phyloP scores from a whole-genome alignment of 35 echinoderm and acorn worm species.

The Heliocidaris erythrogramma region DNA sequence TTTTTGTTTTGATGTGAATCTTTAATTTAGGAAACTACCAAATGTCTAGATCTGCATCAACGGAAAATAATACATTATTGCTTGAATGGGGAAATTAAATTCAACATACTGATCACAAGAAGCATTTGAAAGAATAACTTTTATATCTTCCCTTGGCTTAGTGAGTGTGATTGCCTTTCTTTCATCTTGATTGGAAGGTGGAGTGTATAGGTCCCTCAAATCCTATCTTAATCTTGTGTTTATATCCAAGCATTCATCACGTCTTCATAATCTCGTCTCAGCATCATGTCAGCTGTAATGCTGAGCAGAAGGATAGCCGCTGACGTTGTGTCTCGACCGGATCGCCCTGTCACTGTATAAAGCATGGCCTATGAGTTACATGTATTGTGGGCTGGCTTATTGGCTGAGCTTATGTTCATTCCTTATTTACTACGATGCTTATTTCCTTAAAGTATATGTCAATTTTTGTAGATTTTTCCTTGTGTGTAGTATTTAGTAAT shows the following conservation, averaged over 20 bases:
- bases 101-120: not conserved
- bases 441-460: not conserved
- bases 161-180: not conserved
- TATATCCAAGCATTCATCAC: slow-evolving; percentile 1
- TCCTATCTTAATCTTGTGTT: not conserved
- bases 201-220: not conserved
- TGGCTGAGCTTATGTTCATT: not conserved
- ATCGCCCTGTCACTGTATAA: not conserved
- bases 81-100: not conserved
- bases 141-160: not conserved
- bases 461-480: not conserved
- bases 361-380: not conserved
- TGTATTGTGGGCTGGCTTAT: not conserved
- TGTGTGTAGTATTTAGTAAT: not conserved
- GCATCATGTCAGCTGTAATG: not conserved
- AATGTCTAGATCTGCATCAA: not conserved
- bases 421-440: not conserved
- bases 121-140: not conserved
- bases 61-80: not conserved
- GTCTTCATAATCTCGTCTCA: not conserved
- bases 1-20: not conserved
- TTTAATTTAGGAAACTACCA: not conserved
- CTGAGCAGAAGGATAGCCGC: not conserved
- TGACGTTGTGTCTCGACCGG: not conserved
- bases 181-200: not conserved